Conservation (phyloP, 2,888 invertebrate species). For the Conops quadrifasciatus region DNA sequence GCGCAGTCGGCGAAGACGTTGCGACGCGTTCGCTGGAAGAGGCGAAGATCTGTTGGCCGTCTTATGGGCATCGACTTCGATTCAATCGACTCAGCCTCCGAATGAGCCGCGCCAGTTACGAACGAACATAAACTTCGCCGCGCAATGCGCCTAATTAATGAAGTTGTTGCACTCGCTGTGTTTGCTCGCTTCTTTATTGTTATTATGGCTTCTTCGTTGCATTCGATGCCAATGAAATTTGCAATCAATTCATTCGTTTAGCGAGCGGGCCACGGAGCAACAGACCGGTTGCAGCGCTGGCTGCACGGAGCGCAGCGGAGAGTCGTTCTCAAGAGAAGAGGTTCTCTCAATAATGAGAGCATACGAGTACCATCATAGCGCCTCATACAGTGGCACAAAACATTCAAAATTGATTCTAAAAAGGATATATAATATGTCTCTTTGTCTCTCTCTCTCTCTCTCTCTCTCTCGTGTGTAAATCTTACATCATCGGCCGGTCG, state of each 20-base stretch:
- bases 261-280: neutral
- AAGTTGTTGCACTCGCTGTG: slow-evolving; percentile 28
- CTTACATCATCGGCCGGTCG: neutral
- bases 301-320: too few species aligned
- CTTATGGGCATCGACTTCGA: neutral
- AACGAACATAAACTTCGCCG: slow-evolving; percentile 7
- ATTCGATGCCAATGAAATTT: neutral
- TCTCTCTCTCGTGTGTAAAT: too few species aligned
- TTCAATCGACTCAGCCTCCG: slow-evolving; percentile 12
- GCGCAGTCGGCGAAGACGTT: too few species aligned
- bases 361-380: too few species aligned
- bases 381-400: too few species aligned
- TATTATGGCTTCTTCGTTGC: slow-evolving; percentile 20
- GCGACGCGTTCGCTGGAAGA: neutral
- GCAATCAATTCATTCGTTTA: slow-evolving; percentile 15
- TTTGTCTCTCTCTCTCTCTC: too few species aligned
- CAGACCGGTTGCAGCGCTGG: too few species aligned
- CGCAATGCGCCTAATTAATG: slow-evolving; percentile 17
- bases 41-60: neutral
- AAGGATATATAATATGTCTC: too few species aligned
- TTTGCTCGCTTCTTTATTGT: slow-evolving; percentile 6
- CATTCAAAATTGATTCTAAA: too few species aligned
- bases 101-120: slow-evolving; percentile 8
- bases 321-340: too few species aligned
- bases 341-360: too few species aligned